Conservation (phyloP, 2,113 vertebrate species). For the Melanostigma gelatinosum region DNA sequence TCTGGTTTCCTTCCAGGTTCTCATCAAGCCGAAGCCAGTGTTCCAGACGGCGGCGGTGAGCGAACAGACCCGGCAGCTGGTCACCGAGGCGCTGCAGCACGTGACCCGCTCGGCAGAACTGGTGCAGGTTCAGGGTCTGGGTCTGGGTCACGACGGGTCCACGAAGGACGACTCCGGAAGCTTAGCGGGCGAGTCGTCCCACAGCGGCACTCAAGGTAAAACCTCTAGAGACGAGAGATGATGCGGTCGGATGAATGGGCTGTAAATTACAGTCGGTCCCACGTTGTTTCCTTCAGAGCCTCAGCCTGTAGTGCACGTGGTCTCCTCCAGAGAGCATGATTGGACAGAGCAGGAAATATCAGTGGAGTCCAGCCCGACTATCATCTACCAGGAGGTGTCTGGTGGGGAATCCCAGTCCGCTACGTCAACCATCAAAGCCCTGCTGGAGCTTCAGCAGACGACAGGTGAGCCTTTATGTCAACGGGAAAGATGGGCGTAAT, state of each 20-base stretch:
- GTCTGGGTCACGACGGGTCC: slow-evolving; percentile 82
- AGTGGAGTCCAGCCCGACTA: slow-evolving; percentile 92
- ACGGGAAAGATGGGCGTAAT: neutral
- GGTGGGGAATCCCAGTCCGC: slow-evolving; percentile 94
- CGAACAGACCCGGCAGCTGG: slow-evolving; percentile 95
- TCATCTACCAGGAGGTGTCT: slow-evolving; percentile 96
- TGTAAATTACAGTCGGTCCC: neutral
- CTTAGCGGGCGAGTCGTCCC: slow-evolving; percentile 85
- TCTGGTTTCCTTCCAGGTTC: slow-evolving; percentile 84
- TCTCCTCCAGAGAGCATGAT: slow-evolving; percentile 94
- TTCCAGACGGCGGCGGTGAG: slow-evolving; percentile 96
- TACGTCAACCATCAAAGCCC: slow-evolving; percentile 96
- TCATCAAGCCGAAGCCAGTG: slow-evolving; percentile 98
- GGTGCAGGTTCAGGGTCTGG: slow-evolving; percentile 75
- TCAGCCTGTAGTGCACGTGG: slow-evolving; percentile 92
- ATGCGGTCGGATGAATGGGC: neutral
- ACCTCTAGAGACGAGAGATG: neutral
- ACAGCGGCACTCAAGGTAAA: slow-evolving; percentile 84
- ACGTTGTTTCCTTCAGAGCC: slow-evolving; percentile 76
- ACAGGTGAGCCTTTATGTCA: slow-evolving; percentile 82
- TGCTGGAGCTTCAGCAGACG: slow-evolving; percentile 96
- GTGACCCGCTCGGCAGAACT: slow-evolving; percentile 88
- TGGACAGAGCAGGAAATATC: slow-evolving; percentile 96
- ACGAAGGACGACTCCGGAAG: slow-evolving; percentile 87
- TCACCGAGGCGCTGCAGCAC: slow-evolving; percentile 96